phyloP scores from a whole-genome alignment of 2,113 vertebrate species.

The Eretmochelys imbricata region DNA sequence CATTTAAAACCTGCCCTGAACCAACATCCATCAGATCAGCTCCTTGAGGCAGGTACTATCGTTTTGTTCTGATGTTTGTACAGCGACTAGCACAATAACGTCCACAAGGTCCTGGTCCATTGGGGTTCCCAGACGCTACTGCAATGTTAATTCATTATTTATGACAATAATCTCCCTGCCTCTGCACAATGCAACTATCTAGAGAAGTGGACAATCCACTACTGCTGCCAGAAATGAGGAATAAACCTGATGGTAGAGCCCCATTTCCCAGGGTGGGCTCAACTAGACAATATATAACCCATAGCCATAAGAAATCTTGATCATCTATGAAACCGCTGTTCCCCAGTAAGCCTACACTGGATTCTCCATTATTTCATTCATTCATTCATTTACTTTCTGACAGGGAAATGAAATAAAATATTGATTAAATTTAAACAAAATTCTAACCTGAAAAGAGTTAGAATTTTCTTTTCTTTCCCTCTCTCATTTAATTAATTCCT shows the following conservation, averaged over 20 bases:
- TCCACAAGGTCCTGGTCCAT: background rate
- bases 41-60: background rate
- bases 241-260: background rate
- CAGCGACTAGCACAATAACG: background rate
- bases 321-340: background rate
- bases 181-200: background rate
- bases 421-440: background rate
- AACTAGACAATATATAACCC: background rate
- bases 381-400: background rate
- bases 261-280: background rate
- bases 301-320: background rate
- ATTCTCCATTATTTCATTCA: background rate
- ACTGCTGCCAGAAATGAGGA: background rate
- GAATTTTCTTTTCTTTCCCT: too few relatives aligned
- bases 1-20: background rate
- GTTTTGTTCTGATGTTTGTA: background rate
- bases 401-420: background rate
- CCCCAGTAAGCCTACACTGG: background rate
- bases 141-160: background rate
- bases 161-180: background rate
- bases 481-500: background rate
- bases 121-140: background rate
- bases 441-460: background rate
- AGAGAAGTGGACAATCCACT: background rate
- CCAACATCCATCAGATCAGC: background rate